Evolutionary conservation across 2,113 vertebrate genomes (phyloP).

Genomic region (Amphiprion ocellaris): DNA sequence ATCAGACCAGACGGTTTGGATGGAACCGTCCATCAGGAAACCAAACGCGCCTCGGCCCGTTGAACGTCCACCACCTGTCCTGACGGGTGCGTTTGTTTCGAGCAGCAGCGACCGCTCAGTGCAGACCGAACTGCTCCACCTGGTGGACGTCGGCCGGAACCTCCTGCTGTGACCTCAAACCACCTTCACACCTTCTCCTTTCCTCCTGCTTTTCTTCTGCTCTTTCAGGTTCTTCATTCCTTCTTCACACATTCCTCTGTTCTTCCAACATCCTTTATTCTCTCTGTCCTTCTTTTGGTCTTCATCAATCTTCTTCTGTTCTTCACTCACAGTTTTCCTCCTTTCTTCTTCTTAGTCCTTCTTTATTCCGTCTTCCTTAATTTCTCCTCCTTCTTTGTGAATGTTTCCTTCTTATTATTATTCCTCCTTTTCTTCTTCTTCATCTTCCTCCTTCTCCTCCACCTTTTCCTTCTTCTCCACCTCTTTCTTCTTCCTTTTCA

Average conservation of each 20-base stretch:
- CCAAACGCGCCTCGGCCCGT: neutral
- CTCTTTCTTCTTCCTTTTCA: neutral
- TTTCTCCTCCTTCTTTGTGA: neutral
- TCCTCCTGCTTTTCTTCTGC: neutral
- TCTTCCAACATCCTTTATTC: no score
- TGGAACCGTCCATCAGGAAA: neutral
- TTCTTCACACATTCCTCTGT: neutral
- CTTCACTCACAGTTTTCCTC: neutral
- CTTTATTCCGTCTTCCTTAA: neutral
- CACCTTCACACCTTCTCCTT: constrained; percentile 3
- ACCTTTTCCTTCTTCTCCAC: neutral
- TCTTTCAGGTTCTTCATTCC: neutral
- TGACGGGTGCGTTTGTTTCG: neutral
- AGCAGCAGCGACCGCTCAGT: neutral
- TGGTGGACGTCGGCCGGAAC: constrained; percentile 44
- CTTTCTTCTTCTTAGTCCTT: neutral
- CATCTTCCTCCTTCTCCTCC: neutral
- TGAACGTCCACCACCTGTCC: no score
- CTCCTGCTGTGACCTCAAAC: constrained; percentile 11
- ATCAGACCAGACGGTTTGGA: no score
- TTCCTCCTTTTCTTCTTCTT: neutral
- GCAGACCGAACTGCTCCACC: constrained; percentile 49
- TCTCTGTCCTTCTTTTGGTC: no score
- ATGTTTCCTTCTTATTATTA: neutral
- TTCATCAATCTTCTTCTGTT: neutral